phyloP scores from a whole-genome alignment of 1,140 invertebrate genomes.

The Agrypnia vestita region DNA sequence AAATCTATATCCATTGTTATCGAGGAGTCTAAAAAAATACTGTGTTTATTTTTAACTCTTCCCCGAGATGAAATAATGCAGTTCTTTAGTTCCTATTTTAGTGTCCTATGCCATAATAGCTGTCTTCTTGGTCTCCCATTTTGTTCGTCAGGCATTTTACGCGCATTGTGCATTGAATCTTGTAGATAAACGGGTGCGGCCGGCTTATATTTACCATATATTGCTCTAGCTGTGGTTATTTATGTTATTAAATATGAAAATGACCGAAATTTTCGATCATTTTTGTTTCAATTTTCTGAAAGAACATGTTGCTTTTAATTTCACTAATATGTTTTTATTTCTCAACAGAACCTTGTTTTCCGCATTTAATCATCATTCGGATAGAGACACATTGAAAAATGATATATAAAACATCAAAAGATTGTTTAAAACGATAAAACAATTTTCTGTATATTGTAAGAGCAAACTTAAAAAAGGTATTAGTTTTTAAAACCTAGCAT shows the following conservation, averaged over 20 bases:
- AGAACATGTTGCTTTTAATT: constrained; percentile 7
- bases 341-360: not conserved
- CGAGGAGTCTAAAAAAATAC: constrained; percentile 28
- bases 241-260: constrained; percentile 30
- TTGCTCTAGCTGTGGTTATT: constrained; percentile 22
- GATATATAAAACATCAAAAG: not conserved
- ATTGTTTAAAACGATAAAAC: constrained; percentile 12
- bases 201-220: not conserved
- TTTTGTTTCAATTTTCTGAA: constrained; percentile 28
- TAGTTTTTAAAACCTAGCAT: constrained; percentile 1
- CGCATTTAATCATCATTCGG: not conserved
- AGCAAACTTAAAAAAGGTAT: not conserved
- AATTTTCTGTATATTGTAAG: not conserved
- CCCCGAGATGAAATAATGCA: constrained; percentile 29
- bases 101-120: constrained; percentile 23
- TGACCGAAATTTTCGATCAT: constrained; percentile 12
- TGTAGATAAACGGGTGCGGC: constrained; percentile 33
- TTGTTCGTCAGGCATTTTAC: constrained; percentile 34
- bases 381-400: not conserved
- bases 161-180: constrained; percentile 16
- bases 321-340: constrained; percentile 1
- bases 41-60: constrained; percentile 33
- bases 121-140: constrained; percentile 45
- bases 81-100: constrained; percentile 52
- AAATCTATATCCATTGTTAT: constrained; percentile 14